Evolutionary conservation across 2,888 invertebrate species (phyloP), one percentile per base, ranked within the genome.

Genomic region (Endotricha flammealis): DNA sequence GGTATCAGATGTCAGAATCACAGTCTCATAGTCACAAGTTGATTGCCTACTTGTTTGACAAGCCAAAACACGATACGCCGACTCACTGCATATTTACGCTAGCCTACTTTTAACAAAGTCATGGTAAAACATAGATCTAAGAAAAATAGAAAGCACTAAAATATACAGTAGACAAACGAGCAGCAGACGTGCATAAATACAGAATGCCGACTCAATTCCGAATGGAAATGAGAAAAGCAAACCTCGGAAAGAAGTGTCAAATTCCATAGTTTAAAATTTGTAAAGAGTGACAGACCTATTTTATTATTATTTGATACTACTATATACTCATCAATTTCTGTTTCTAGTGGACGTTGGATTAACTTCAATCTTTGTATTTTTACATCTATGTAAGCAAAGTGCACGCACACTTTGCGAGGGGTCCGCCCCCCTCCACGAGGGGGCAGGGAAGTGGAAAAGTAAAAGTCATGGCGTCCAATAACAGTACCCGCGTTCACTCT

Each of bases 401-500:
- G 32, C 25, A 25, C 32, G 32, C 25, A 25, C 25, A 25, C 32
- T 20, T 20, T n/a, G 20, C 20, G 20, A 17, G 37, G 20, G 6
- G 7, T 6, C 3, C 20, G 8, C 20, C 20, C 7, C 6, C 7
- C n/a, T 20, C 6, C 3, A 6, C 17, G 38, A 29, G 33, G 36
- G 36, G 43, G 41, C 41, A 48, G 53, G 43, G 51, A 48, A 53
- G 53, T 47, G 58, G 57, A 66, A 81, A 82, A 83, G 82, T 83
- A 82, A 83, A 82, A 83, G 82, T 82, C 62, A 50, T 59, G 55
- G 51, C 59, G 64, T 46, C 46, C 53, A 45, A 50, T 79, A 81
- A 78, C 82, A 64, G 82, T 80, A 74, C 71, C 65, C 57, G 61
- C 64, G 67, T 78, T 80, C 79, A 73, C 82, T 82, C 82, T 81